Evolutionary conservation across 2,797 vertebrate species (phyloP).

Genomic region (Harpia harpyja): DNA sequence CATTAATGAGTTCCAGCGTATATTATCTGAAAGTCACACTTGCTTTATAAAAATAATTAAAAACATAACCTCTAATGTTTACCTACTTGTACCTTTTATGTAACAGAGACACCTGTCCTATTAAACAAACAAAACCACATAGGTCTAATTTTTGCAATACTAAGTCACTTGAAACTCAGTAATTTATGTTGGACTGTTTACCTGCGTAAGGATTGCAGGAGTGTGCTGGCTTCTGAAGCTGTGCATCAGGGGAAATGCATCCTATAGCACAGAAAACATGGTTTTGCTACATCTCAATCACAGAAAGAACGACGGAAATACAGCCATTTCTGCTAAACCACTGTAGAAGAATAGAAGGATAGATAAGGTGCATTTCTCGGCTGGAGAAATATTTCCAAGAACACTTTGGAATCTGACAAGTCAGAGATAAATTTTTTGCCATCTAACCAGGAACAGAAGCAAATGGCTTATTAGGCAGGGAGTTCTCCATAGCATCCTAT

Average conservation of each 20-base stretch:
- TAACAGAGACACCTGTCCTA: not conserved
- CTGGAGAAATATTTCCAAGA: not conserved
- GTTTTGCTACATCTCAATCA: not conserved
- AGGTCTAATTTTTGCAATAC: not conserved
- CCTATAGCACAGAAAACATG: not conserved
- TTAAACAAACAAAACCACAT: not conserved
- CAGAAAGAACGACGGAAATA: not conserved
- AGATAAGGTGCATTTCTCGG: not conserved
- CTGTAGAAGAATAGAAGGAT: not conserved
- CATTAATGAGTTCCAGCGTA: not conserved
- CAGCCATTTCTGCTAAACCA: not conserved
- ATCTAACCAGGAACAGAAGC: not conserved
- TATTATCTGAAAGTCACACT: not conserved
- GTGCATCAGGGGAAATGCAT: not conserved
- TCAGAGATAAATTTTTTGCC: not conserved
- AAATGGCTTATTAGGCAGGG: not conserved
- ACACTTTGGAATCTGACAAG: not conserved
- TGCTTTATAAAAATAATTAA: not conserved
- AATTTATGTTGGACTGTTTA: fast-evolving
- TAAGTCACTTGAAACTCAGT: not conserved
- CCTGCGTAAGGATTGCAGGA: fast-evolving
- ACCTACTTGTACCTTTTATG: not conserved
- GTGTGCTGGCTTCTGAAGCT: not conserved
- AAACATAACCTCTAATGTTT: not conserved
- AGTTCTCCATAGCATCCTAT: not conserved